Base-by-base conservation (phyloP, 2,113 vertebrate species). In the Gavia stellata region DNA sequence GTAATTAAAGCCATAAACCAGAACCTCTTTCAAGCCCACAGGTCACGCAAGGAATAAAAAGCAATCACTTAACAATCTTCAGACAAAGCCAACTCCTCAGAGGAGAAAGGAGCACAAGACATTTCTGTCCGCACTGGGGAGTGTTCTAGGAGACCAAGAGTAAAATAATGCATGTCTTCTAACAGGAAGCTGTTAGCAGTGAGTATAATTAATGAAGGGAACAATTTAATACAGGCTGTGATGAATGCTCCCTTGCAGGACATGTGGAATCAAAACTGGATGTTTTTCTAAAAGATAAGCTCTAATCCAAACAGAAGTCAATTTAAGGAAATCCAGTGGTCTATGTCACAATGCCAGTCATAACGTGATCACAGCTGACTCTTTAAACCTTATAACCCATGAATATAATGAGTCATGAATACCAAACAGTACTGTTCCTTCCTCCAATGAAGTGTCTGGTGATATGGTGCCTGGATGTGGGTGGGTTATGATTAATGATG, bases 261-360 rank as follows among this genome's bases (percentile, higher is more conserved):
- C 45, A 73, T 73, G 74, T 58, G 45, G 45, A 96, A 95, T 90
- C 90, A 90, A 92, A 95, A 86, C 20, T 80, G 90, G 87, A 92
- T 90, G 62, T 94, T 96, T 95, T 96, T 88, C 45, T 88, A 90
- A 49, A 90, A 90, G 90, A 96, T 92, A 96, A 94, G 8, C 23
- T 83, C 38, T 90, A 95, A 92, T 88, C 58, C 42, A 97, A 97
- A 95, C 74, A 94, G 38, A 88, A 94, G 71, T 72, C 53, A 81
- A 1, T 88, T 88, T 58, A 63, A 71, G 70, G 26, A 93, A 90
- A 92, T 88, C 52, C 50, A 95, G 45, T 47, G 28, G 67, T 63
- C 49, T 81, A 0, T 93, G 70, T 88, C 67, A 90, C 79, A 92
- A 31, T 44, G 16, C 33, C n/a, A 70, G 50, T 77, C 42, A 81